Percentiles rank a stretch among this genome's conserved stretches.
Evolutionary conservation across 2,888 invertebrate species (phyloP).

Genomic region (Caenorhabditis sp.): DNA sequence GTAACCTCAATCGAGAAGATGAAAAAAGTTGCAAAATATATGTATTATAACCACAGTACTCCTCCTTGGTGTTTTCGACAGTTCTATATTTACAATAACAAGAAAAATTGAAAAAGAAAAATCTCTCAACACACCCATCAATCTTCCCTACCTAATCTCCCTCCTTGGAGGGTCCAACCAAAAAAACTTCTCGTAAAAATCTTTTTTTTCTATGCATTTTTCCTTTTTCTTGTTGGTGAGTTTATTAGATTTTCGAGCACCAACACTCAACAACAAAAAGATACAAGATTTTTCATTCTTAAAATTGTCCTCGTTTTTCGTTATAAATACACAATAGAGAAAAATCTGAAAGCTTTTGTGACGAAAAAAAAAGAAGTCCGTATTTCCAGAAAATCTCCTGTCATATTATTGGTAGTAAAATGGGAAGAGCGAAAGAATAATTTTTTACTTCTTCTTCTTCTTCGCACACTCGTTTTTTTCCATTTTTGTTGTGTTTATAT

Average conservation of each 20-base stretch:
- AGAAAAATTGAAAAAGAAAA: not conserved
- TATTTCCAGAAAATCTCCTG: too few relatives aligned
- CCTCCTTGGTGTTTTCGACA: too few relatives aligned
- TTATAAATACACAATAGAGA: too few relatives aligned
- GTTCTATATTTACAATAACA: not conserved
- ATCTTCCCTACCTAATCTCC: not conserved
- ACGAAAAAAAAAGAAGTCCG: too few relatives aligned
- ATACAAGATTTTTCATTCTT: not conserved
- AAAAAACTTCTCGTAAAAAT: not conserved
- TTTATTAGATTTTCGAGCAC: conserved; percentile 1
- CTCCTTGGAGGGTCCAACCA: not conserved
- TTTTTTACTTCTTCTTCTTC: not conserved
- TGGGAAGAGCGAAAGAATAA: not conserved
- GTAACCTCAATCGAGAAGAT: too few relatives aligned
- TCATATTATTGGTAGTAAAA: not conserved
- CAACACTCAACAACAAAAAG: conserved; percentile 1
- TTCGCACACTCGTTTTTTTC: conserved; percentile 1
- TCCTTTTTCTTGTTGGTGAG: not conserved
- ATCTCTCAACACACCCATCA: not conserved
- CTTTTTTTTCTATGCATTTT: not conserved
- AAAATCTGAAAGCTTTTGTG: too few relatives aligned
- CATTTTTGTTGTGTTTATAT: not conserved
- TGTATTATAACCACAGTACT: too few relatives aligned
- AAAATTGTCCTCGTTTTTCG: not conserved
- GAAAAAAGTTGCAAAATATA: too few relatives aligned